phyloP scores from a whole-genome alignment of 2,113 vertebrate species.

The Hemiprocne comata region DNA sequence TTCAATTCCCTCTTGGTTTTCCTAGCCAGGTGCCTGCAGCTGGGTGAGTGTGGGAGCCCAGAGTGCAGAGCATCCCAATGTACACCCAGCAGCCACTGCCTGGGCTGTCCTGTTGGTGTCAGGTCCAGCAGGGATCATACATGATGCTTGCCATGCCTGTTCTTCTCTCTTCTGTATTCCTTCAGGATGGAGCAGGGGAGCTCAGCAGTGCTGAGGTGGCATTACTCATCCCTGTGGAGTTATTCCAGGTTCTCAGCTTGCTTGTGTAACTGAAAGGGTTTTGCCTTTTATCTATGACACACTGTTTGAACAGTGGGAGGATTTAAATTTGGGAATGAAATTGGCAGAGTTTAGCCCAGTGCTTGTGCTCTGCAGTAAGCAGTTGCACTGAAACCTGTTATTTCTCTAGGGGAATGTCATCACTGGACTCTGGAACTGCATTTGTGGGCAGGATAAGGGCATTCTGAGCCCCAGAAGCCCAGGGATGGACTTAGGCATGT shows the following conservation, averaged over 20 bases:
- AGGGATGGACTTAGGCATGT: neutral
- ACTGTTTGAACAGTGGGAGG: neutral
- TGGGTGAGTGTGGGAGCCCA: neutral
- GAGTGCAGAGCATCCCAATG: neutral
- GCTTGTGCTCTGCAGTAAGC: neutral
- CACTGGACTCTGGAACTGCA: neutral
- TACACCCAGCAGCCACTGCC: neutral
- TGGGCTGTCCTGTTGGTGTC: neutral
- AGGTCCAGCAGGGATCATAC: fast-evolving
- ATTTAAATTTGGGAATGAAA: neutral
- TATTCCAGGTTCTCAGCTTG: neutral
- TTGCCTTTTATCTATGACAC: neutral
- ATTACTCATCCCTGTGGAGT: neutral
- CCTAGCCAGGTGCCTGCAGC: neutral
- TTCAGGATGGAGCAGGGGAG: neutral
- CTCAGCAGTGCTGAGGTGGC: neutral
- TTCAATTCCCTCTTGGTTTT: neutral
- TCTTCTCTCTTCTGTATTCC: fast-evolving
- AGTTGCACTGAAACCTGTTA: neutral
- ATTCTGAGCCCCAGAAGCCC: neutral
- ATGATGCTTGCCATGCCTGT: neutral
- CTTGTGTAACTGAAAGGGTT: neutral
- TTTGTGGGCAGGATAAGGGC: neutral
- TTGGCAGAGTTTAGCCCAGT: neutral
- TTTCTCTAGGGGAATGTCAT: neutral